Evolutionary conservation across 2,888 invertebrate species (phyloP), one percentile per base, ranked within the genome.

Genomic region (Ennomos quercinarius): DNA sequence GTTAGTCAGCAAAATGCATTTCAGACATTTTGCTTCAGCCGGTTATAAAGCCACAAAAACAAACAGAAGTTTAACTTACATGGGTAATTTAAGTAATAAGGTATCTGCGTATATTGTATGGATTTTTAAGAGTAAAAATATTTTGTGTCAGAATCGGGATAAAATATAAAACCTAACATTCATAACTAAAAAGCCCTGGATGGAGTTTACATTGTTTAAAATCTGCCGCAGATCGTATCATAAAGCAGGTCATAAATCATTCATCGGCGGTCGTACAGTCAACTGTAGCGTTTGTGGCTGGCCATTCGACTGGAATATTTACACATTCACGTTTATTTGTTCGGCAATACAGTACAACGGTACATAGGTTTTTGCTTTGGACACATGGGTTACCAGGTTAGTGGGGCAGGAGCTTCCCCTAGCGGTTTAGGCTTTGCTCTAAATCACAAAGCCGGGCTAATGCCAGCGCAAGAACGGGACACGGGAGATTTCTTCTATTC

Each of bases 311-410:
- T 73, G 76, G 72, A 75, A 74, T 78, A 80, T 81, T 82, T 80
- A 79, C 77, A 77, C 68, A 77, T 83, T 76, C 77, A 73, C 75
- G 77, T 83, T 77, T 86, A 84, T 87, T 85, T 85, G 82, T 83
- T 79, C 76, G 74, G 73, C 71, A 73, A 77, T 73, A 80, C 76
- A 71, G 76, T 34, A 34, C 38, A 52, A 11, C 47, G 41, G 34
- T 27, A 35, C 43, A 77, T 72, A 67, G 76, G 78, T 79, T 84
- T 86, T 84, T 80, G 85, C 81, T 81, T 77, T 73, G 58, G 76
- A 76, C 74, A 75, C 72, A 61, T 71, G 79, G 84, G 87, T 86
- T 81, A 88, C 76, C 86, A 71, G 89, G 90, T 90, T 83, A 90
- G 80, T 87, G 67, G 90, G 86, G 64, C 88, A 82, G 83, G 81